These are phyloP conservation scores for Pimephales promelas DNA, from an alignment of 2,113 vertebrate species.

Conservation along the genomic window DNA sequence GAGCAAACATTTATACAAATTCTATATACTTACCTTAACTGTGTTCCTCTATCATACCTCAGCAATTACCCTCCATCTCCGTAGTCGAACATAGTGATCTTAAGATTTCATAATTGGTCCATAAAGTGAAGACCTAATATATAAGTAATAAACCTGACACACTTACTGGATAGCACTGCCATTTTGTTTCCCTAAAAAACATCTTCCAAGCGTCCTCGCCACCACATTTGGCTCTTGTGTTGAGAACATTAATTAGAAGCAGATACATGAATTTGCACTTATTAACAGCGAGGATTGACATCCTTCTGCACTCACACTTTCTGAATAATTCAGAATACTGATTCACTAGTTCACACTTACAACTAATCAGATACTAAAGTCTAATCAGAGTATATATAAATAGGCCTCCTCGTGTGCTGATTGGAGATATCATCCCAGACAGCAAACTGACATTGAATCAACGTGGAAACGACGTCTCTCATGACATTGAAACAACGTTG, in stretches of 20 bases:
- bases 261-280: constrained; percentile 22
- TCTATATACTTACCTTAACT: neutral
- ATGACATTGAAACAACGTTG: too few relatives aligned
- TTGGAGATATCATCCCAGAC: too few relatives aligned
- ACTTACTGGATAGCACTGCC: neutral
- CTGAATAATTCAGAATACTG: constrained; percentile 2
- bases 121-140: too few relatives aligned
- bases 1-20: neutral
- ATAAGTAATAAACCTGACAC: too few relatives aligned
- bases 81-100: too few relatives aligned
- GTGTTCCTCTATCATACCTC: neutral
- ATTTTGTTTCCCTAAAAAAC: neutral
- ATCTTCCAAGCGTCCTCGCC: neutral
- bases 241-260: constrained; percentile 26
- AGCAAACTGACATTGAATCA: too few relatives aligned
- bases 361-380: too few relatives aligned
- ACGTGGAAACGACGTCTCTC: too few relatives aligned
- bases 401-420: too few relatives aligned
- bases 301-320: constrained; percentile 25
- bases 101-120: too few relatives aligned
- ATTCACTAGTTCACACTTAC: neutral
- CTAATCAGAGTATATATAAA: neutral
- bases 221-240: neutral
- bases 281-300: neutral
- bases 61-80: neutral